phyloP scores from a whole-genome alignment of 2,113 vertebrate genomes.

The Phalacrocorax brasilianus region DNA sequence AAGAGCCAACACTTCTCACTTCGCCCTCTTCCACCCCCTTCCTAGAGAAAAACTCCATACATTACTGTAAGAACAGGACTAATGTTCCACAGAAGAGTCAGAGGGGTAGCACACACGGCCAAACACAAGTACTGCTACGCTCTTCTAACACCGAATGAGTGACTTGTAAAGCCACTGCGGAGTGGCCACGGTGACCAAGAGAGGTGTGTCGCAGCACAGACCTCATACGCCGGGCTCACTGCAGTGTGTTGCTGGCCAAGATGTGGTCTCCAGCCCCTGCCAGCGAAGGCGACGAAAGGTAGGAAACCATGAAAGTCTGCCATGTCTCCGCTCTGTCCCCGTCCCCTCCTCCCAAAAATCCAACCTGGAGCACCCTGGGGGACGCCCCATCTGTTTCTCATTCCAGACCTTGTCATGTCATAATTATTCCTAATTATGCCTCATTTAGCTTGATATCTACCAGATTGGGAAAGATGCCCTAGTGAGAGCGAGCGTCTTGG shows the following conservation, averaged over 20 bases:
- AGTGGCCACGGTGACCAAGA: background rate
- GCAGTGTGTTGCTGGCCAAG: background rate
- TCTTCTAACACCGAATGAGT: background rate
- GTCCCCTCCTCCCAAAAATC: slow-evolving; percentile 20
- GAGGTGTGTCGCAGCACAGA: background rate
- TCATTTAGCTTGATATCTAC: slow-evolving; percentile 62
- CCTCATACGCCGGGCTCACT: accelerated
- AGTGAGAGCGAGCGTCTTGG: slow-evolving; percentile 19
- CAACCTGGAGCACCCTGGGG: slow-evolving; percentile 32
- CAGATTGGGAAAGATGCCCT: slow-evolving; percentile 51
- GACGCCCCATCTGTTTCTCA: slow-evolving; percentile 70
- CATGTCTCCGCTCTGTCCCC: background rate
- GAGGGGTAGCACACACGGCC: background rate
- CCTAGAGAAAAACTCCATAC: background rate
- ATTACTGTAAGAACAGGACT: background rate
- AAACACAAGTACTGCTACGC: background rate
- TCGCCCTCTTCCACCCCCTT: background rate
- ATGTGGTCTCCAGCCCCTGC: background rate
- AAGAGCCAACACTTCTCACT: background rate
- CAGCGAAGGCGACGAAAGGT: background rate
- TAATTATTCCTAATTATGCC: slow-evolving; percentile 66
- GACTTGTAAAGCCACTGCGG: background rate
- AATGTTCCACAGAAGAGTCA: background rate
- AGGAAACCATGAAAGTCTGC: background rate
- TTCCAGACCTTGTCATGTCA: slow-evolving; percentile 64